Base-by-base conservation (phyloP, 2,797 vertebrate species). In the Anableps anableps region DNA sequence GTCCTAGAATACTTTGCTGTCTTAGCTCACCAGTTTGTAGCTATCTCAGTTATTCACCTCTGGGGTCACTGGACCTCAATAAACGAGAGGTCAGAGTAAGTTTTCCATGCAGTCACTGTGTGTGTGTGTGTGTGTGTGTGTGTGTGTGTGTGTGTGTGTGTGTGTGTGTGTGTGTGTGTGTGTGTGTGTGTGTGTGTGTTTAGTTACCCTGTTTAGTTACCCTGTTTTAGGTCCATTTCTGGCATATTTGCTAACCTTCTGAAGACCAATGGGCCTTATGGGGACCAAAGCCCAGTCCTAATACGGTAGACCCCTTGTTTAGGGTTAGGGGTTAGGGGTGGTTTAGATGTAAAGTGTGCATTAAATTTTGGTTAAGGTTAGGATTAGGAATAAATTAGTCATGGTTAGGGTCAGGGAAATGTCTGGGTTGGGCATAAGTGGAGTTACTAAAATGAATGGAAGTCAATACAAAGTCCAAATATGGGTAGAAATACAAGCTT, bases 1-100 rank as follows among this genome's bases (percentile, higher is more conserved):
- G 50, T 93, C 88, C 91, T 86, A 91, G 72, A 70, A 92, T 91
- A 84, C 88, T 86, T 89, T 88, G 85, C 86, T 85, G 77, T 78
- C 77, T 84, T 80, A 86, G 84, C 81, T 87, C 89, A 89, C 77
- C 71, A 80, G 71, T 90, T 88, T 88, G 90, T 80, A 78, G 83
- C 84, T 16, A 75, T 80, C 58, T 85, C 79, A 83, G 88, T 83
- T 88, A 84, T 88, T 88, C 86, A 92, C 86, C 89, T 93, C 82
- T 50, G 80, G 85, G 88, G 89, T 90, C 89, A 88, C 72, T 43
- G 77, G 88, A 88, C 88, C 85, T 88, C 91, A 76, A 86, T 91
- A 91, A 90, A 89, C 85, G 41, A 81, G 53, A 45, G 36, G 48
- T 31, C 43, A 81, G 73, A 75, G 75, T 64, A 76, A 53, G 41